Conservation (phyloP, 2,113 vertebrate species). For the Fulica atra region DNA sequence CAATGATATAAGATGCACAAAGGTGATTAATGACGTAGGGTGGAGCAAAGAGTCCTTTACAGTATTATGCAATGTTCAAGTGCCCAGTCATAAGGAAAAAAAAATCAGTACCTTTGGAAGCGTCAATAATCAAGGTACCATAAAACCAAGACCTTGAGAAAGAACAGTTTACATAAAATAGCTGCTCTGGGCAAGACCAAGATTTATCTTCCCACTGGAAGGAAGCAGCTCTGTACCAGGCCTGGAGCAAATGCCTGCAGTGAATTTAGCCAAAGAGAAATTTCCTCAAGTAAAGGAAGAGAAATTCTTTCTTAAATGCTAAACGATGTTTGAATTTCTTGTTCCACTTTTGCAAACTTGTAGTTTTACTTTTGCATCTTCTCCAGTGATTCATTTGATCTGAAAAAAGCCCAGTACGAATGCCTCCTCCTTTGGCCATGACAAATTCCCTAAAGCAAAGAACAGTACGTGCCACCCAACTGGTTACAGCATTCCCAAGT, state of each 20-base stretch:
- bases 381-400: neutral
- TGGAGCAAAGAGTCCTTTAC: neutral
- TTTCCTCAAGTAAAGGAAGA: neutral
- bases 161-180: neutral
- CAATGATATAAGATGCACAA: neutral
- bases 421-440: neutral
- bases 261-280: neutral
- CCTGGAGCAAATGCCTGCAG: neutral
- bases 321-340: neutral
- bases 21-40: neutral
- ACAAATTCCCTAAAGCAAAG: neutral
- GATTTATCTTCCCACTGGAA: neutral
- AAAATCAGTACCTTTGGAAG: neutral
- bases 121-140: neutral
- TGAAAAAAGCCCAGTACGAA: neutral
- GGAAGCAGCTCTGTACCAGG: neutral
- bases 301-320: neutral
- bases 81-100: neutral
- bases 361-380: neutral
- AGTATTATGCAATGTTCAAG: rapidly evolving
- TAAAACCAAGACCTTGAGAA: neutral
- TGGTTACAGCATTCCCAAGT: neutral
- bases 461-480: neutral
- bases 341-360: neutral
- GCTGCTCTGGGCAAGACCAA: neutral